Evolutionary conservation across 1,140 invertebrate genomes (phyloP), one percentile per base, ranked within the genome.

Genomic region (Drosophila tani): DNA sequence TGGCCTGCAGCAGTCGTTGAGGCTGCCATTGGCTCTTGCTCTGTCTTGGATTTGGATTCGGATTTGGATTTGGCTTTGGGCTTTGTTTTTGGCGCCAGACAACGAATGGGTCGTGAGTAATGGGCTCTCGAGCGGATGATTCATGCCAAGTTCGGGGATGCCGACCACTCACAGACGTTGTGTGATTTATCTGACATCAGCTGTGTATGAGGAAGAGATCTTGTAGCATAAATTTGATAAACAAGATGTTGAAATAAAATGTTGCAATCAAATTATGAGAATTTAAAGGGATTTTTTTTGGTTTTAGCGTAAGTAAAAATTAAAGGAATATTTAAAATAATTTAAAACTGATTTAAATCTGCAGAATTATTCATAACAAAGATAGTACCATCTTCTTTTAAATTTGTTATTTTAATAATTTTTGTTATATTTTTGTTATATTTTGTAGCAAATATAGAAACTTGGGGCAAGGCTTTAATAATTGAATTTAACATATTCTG

Each of bases 91-190:
- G 75, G 56, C 75, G 64, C 75, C 62, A 68, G 29, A 78, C 49
- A 43, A 75, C 43, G 70, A 64, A 56, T 29, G 71, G 59, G 66
- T 24, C 9, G 67, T 78, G 75, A 78, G 47, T 78, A 78, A 78
- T 78, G 75, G 49, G 21, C 41, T 56, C 32, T 35, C 47, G 27
- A 51, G 15, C 47, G 41, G 63, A 58, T 78, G 75, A 78, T 69
- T 78, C 75, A 78, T 59, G 63, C 75, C 75, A 78, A 78, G 75
- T 78, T 78, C 56, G 71, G 71, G 71, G 70, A 75, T 75, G 70
- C 59, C 70, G 71, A 75, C 56, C 35, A 47, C 35, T 41, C 49
- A 56, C 71, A 75, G 71, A 75, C 70, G 24, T 55, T 75, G 29
- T 38, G 43, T 41, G 57, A 74, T 55, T 53, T 62, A 74, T 47